These are phyloP conservation scores for Catharus ustulatus DNA, from an alignment of 2,797 vertebrate genomes.

Conservation along the genomic window DNA sequence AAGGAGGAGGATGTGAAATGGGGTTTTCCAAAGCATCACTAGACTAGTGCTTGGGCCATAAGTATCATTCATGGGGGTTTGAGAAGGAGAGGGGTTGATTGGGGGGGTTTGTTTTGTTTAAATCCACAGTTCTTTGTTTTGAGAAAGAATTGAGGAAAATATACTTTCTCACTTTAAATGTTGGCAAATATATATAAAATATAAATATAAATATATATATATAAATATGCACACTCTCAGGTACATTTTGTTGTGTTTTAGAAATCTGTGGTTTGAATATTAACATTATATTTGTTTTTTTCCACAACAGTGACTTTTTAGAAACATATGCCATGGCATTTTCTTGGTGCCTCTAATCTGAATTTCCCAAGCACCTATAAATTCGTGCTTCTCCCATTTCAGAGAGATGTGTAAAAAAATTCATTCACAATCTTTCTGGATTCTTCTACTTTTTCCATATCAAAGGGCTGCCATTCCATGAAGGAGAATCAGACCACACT, in stretches of 20 bases:
- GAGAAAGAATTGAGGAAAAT: constrained; percentile 54
- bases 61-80: background rate
- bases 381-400: background rate
- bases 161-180: constrained; percentile 65
- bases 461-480: constrained; percentile 39
- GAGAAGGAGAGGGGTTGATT: background rate
- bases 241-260: constrained; percentile 77
- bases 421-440: background rate
- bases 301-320: constrained; percentile 22
- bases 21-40: constrained; percentile 40
- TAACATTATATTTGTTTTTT: constrained; percentile 32
- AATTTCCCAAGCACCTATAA: constrained; percentile 13
- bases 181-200: constrained; percentile 68
- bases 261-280: constrained; percentile 74
- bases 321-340: background rate
- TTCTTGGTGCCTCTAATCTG: constrained; percentile 23
- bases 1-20: constrained; percentile 40
- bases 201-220: constrained; percentile 72
- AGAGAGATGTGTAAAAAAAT: background rate
- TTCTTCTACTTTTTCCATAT: background rate
- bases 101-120: constrained; percentile 16
- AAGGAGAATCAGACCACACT: background rate
- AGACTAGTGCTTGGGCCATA: constrained; percentile 16
- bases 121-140: constrained; percentile 65
- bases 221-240: constrained; percentile 79